Conservation (phyloP, 2,888 invertebrate genomes). For the Drosophila ustulata region DNA sequence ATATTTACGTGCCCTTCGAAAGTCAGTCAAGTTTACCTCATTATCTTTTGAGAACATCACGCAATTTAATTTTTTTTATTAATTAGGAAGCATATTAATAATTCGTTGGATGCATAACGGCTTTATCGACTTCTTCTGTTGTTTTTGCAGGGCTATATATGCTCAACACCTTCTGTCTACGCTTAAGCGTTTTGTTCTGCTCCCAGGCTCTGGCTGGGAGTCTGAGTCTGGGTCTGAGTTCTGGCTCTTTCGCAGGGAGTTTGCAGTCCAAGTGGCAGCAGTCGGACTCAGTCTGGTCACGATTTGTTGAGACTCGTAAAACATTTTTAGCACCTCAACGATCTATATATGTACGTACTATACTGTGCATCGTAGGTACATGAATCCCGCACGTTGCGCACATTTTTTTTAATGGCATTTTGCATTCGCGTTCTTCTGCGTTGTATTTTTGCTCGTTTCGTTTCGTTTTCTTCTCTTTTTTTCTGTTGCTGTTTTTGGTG, state of each 20-base stretch:
- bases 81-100: constrained; percentile 15
- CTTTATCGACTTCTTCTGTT: constrained; percentile 4
- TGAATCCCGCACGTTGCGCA: constrained; percentile 46
- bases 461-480: not conserved
- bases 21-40: too few relatives aligned
- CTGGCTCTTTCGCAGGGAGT: not conserved
- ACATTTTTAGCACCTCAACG: constrained; percentile 82
- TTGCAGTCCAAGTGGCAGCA: constrained; percentile 5
- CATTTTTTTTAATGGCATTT: constrained; percentile 64
- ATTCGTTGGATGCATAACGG: constrained; percentile 19
- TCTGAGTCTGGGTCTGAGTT: constrained; percentile 7
- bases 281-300: constrained; percentile 73
- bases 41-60: not conserved
- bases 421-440: constrained; percentile 46
- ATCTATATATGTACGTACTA: constrained; percentile 32
- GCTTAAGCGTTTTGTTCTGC: constrained; percentile 33
- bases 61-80: not conserved
- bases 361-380: constrained; percentile 6
- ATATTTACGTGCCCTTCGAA: too few relatives aligned
- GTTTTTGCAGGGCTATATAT: constrained; percentile 57
- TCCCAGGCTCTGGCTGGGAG: constrained; percentile 39
- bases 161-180: constrained; percentile 72
- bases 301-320: constrained; percentile 82
- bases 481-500: not conserved
- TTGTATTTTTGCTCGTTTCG: constrained; percentile 14